Conservation (phyloP, 2,888 invertebrate genomes). For the Ceramica pisi region DNA sequence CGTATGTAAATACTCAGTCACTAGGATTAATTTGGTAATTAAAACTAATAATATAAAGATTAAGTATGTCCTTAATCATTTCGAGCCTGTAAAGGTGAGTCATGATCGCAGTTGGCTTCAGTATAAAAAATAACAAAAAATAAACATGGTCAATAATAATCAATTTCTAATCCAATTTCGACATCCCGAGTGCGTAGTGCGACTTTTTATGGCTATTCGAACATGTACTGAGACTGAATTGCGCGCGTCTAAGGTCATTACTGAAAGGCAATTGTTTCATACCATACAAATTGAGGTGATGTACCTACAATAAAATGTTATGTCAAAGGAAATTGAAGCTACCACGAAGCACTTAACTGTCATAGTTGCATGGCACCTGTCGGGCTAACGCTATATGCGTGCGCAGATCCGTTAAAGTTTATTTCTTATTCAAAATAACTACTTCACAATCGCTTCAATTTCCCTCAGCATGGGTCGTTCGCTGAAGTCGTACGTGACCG, state of each 20-base stretch:
- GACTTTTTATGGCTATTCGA: conserved; percentile 3
- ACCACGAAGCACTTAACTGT: not conserved
- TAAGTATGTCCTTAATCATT: conserved; percentile 34
- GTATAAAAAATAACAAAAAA: conserved; percentile 8
- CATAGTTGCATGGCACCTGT: not conserved
- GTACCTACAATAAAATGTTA: too few relatives aligned
- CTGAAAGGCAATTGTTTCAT: too few relatives aligned
- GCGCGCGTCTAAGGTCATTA: too few relatives aligned
- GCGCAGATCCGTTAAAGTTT: not conserved
- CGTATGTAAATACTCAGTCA: conserved; percentile 49
- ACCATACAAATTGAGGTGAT: too few relatives aligned
- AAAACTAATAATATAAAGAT: conserved; percentile 27
- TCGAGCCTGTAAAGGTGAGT: conserved; percentile 38
- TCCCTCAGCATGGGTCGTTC: not conserved
- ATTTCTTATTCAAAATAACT: not conserved
- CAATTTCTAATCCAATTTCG: conserved; percentile 51
- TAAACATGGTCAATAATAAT: conserved; percentile 16
- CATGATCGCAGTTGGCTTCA: conserved; percentile 33
- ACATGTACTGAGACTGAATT: not conserved
- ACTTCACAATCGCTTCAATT: not conserved
- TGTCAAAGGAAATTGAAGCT: too few relatives aligned
- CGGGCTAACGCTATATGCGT: not conserved
- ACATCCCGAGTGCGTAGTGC: conserved; percentile 23
- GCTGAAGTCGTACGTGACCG: not conserved
- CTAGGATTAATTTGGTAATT: conserved; percentile 31